Conservation (phyloP, 2,113 vertebrate species). For the Triplophysa tibetana region DNA sequence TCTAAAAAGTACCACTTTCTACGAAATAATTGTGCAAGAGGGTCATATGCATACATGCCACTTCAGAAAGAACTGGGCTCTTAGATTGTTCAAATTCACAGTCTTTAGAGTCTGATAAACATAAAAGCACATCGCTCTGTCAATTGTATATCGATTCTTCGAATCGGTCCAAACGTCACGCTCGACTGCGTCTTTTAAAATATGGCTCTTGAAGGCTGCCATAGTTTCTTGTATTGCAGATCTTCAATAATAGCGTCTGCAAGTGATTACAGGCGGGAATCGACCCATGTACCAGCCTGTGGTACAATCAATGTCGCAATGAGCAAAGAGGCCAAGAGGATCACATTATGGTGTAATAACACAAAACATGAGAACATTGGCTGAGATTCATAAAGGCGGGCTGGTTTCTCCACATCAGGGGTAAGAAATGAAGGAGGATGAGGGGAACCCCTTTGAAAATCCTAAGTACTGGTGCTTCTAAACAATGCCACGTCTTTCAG, state of each 20-base stretch:
- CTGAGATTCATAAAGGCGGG: neutral
- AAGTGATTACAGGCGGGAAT: slow-evolving; percentile 9
- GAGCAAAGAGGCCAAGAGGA: slow-evolving; percentile 4
- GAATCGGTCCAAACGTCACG: neutral
- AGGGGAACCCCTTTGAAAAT: neutral
- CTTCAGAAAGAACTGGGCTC: slow-evolving; percentile 9
- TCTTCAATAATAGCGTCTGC: slow-evolving; percentile 1
- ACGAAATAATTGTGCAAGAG: slow-evolving; percentile 35
- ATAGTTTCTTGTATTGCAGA: slow-evolving; percentile 25
- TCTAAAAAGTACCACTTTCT: slow-evolving; percentile 6
- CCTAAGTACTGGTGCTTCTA: neutral
- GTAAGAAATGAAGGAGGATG: neutral
- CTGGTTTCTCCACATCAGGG: neutral
- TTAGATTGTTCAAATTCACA: slow-evolving; percentile 45
- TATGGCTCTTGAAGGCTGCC: slow-evolving; percentile 24
- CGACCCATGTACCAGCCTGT: slow-evolving; percentile 28
- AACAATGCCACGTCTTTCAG: neutral
- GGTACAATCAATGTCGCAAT: slow-evolving; percentile 29
- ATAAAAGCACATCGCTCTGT: slow-evolving; percentile 9
- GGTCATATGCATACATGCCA: slow-evolving; percentile 3
- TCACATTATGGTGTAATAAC: slow-evolving; percentile 34
- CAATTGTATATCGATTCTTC: slow-evolving; percentile 8
- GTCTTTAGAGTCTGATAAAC: neutral
- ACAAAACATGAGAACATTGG: slow-evolving; percentile 1
- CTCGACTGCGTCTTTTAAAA: slow-evolving; percentile 10